Percentiles rank a stretch among this genome's conserved stretches.
phyloP scores from a whole-genome alignment of 2,797 vertebrate species.

The Propithecus deckenii region DNA sequence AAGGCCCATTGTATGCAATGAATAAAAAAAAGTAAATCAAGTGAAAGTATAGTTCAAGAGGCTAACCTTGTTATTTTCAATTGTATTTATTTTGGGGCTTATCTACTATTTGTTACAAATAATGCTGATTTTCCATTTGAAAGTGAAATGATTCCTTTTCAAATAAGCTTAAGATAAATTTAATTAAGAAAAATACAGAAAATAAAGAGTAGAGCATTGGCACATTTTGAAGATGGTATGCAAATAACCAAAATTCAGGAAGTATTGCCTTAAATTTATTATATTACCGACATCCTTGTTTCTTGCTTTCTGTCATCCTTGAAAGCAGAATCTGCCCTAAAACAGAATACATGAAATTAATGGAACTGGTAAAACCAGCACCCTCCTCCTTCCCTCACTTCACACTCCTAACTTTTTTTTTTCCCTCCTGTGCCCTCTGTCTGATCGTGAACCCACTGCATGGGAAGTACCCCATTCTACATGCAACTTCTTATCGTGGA shows the following conservation, averaged over 20 bases:
- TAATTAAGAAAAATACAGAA: not conserved
- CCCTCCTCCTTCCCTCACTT: too few relatives aligned
- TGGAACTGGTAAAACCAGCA: not conserved
- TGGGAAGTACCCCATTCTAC: fast-evolving
- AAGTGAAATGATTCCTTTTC: not conserved
- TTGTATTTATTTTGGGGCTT: not conserved
- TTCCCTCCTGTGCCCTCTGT: not conserved
- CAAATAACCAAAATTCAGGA: not conserved
- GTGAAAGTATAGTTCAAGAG: not conserved
- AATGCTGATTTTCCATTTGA: not conserved
- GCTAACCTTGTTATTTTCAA: not conserved
- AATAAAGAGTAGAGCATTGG: not conserved
- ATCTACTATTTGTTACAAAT: not conserved
- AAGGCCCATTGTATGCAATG: conserved; percentile 59
- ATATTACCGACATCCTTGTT: not conserved
- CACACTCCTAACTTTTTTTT: not conserved
- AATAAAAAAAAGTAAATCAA: conserved; percentile 26
- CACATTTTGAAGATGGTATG: not conserved
- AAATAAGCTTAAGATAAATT: not conserved
- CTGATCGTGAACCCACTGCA: fast-evolving
- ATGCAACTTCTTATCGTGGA: not conserved
- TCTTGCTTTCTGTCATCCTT: not conserved
- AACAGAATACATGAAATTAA: conserved; percentile 40
- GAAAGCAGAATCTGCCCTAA: conserved; percentile 44
- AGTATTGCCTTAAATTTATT: not conserved